Evolutionary conservation across 2,113 vertebrate species (phyloP).

Genomic region (Coracopsis vasa): DNA sequence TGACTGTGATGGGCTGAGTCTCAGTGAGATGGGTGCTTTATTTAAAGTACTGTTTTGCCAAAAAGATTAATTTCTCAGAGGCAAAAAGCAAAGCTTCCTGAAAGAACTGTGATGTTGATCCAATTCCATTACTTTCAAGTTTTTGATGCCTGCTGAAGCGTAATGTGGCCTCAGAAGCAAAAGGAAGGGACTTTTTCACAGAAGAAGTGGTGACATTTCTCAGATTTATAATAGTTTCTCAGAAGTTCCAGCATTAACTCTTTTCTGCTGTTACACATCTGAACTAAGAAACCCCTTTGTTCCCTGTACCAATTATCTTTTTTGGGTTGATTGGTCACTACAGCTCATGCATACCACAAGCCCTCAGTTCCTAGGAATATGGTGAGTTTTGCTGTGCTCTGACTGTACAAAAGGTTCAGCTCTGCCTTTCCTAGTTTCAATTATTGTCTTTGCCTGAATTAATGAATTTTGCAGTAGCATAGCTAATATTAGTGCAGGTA

Average conservation of each 20-base stretch:
- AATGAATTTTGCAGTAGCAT: not conserved
- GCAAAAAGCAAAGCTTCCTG: not conserved
- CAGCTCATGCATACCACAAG: not conserved
- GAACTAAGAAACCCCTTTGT: conserved; percentile 25
- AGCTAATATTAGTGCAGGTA: not conserved
- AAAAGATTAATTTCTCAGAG: conserved; percentile 23
- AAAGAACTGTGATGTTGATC: conserved; percentile 33
- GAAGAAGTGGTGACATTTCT: conserved; percentile 40
- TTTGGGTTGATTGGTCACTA: not conserved
- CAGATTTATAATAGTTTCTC: conserved; percentile 17
- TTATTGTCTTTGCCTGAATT: not conserved
- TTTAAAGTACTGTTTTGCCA: conserved; percentile 35
- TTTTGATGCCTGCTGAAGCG: not conserved
- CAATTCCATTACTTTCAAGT: conserved; percentile 22
- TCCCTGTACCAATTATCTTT: not conserved
- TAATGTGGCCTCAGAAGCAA: conserved; percentile 15
- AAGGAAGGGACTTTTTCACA: not conserved
- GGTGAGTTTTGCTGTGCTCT: not conserved
- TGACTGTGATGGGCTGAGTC: not conserved
- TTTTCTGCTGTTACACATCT: not conserved
- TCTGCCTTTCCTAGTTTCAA: not conserved
- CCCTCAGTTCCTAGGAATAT: not conserved
- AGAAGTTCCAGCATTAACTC: conserved; percentile 28
- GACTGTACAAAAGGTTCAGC: not conserved
- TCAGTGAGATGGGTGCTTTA: not conserved